phyloP scores from a whole-genome alignment of 2,888 invertebrate genomes.

The Sesamia inferens region DNA sequence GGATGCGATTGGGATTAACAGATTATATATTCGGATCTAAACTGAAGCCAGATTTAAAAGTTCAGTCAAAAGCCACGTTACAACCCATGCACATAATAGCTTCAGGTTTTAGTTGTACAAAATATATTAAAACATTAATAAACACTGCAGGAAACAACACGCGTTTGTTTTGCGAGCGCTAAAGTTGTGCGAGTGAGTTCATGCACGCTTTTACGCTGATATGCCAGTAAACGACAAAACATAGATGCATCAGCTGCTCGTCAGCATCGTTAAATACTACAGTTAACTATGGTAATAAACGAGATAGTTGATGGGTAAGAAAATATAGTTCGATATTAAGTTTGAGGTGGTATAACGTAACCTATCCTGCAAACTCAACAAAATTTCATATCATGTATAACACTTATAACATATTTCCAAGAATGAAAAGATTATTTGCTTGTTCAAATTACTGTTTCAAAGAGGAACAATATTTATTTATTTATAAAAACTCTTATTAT shows the following conservation, averaged over 20 bases:
- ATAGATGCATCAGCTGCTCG: slow-evolving; percentile 41
- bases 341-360: background rate
- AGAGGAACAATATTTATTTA: background rate
- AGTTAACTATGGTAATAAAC: slow-evolving; percentile 1
- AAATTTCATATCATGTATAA: background rate
- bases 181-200: slow-evolving; percentile 45
- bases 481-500: too few relatives aligned
- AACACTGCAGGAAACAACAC: slow-evolving; percentile 33
- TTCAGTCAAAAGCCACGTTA: background rate
- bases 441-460: slow-evolving; percentile 13
- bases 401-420: background rate
- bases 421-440: background rate
- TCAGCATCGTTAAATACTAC: slow-evolving; percentile 35
- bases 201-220: slow-evolving; percentile 45
- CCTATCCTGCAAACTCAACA: background rate
- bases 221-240: slow-evolving; percentile 39
- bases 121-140: slow-evolving; percentile 41
- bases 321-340: slow-evolving; percentile 5
- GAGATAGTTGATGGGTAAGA: slow-evolving; percentile 1
- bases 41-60: background rate
- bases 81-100: slow-evolving; percentile 19
- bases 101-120: slow-evolving; percentile 20
- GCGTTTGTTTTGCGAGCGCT: slow-evolving; percentile 38
- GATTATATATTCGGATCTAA: background rate
- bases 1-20: too few relatives aligned